A percentile compares a stretch with the other conserved stretches of the same genome.
phyloP scores from a whole-genome alignment of 1,140 invertebrate genomes.

The Centruroides sculpturatus region DNA sequence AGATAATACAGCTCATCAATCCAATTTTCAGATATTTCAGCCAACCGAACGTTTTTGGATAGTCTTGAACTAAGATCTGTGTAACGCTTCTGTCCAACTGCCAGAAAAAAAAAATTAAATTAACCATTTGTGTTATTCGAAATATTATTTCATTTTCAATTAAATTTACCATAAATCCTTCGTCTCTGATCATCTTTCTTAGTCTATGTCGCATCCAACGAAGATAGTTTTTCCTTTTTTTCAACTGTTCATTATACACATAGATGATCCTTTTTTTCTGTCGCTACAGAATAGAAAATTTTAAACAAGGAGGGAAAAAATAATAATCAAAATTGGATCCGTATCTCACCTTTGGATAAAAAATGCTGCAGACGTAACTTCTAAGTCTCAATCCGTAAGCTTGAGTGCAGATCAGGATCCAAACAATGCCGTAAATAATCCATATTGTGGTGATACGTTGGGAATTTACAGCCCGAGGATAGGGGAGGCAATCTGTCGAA shows the following conservation, averaged over 20 bases:
- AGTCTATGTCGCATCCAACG: conserved; percentile 1
- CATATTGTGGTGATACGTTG: not conserved
- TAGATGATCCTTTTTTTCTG: conserved; percentile 22
- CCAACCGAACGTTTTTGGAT: conserved; percentile 6
- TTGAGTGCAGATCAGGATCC: not conserved
- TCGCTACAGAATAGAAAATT: not conserved
- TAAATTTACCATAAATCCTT: not conserved
- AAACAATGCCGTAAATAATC: not conserved
- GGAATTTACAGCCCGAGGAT: not conserved
- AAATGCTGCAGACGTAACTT: conserved; percentile 6
- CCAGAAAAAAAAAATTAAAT: not conserved
- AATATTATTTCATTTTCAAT: not conserved
- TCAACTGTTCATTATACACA: conserved; percentile 25
- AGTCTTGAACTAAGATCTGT: not conserved
- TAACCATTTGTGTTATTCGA: no score
- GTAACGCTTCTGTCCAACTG: conserved; percentile 3
- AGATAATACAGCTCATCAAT: conserved; percentile 6
- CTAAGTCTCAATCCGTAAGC: conserved; percentile 5
- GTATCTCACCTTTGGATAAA: conserved; percentile 7
- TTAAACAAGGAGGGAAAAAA: not conserved
- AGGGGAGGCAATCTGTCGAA: not conserved
- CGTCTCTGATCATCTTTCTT: not conserved
- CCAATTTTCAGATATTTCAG: not conserved
- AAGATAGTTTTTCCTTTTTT: conserved; percentile 21
- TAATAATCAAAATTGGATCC: not conserved